Evolutionary conservation across 1,140 invertebrate genomes (phyloP).

Genomic region (Zaprionus nigranus): DNA sequence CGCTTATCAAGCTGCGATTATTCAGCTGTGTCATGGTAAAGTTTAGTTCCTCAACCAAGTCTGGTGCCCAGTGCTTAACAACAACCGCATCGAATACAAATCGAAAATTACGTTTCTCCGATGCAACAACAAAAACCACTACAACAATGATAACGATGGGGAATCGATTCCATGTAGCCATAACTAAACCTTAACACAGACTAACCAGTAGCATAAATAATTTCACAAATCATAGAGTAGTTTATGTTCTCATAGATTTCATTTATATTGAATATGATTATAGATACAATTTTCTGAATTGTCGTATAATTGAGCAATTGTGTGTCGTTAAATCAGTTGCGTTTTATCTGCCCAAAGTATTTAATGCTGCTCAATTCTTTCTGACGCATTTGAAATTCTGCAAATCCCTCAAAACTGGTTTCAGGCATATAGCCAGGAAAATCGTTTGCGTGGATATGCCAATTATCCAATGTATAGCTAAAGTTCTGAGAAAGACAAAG

Average conservation of each 20-base stretch:
- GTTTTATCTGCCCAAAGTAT: constrained; percentile 6
- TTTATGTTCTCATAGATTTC: constrained; percentile 14
- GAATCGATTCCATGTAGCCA: constrained; percentile 36
- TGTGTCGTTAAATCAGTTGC: background rate
- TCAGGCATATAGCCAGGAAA: constrained; percentile 6
- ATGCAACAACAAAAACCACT: background rate
- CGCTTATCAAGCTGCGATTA: constrained; percentile 50
- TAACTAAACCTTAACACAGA: constrained; percentile 9
- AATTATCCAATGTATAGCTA: constrained; percentile 17
- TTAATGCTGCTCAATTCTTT: background rate
- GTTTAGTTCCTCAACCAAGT: constrained; percentile 29
- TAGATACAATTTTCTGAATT: background rate
- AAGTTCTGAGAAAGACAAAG: constrained; percentile 1
- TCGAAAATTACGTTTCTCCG: constrained; percentile 37
- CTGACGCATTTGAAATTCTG: background rate
- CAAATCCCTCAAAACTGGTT: background rate
- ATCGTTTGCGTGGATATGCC: background rate
- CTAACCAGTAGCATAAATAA: background rate
- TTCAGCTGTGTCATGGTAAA: constrained; percentile 15
- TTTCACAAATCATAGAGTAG: background rate
- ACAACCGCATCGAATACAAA: constrained; percentile 38
- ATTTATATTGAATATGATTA: constrained; percentile 9
- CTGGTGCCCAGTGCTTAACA: constrained; percentile 23
- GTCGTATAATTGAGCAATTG: constrained; percentile 3
- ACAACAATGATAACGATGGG: constrained; percentile 7